Evolutionary conservation across 2,797 vertebrate species (phyloP).

Genomic region (Sebastes miniatus): DNA sequence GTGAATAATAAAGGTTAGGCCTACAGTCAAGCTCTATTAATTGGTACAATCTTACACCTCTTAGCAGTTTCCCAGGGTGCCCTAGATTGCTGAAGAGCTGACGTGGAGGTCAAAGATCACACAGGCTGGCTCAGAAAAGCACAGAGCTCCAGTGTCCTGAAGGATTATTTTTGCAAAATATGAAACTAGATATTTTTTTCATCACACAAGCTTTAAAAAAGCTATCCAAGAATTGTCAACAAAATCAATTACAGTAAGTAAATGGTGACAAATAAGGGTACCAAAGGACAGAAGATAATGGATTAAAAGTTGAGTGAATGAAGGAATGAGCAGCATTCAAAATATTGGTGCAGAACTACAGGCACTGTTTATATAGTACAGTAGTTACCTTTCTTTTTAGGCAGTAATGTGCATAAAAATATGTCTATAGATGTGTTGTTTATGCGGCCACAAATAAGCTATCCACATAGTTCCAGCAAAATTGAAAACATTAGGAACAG

Average conservation of each 20-base stretch:
- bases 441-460: background rate
- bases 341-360: background rate
- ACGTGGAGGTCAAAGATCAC: constrained; percentile 26
- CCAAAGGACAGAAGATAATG: too few species aligned
- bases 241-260: background rate
- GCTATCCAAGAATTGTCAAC: background rate
- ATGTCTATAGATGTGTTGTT: background rate
- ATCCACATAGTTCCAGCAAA: background rate
- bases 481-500: background rate
- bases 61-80: background rate
- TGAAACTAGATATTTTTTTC: background rate
- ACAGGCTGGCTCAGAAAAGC: background rate
- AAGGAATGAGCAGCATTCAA: background rate
- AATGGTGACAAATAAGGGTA: background rate
- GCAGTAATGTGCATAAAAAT: background rate
- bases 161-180: background rate
- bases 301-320: too few species aligned
- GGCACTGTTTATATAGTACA: background rate
- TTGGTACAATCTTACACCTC: too few species aligned
- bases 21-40: too few species aligned
- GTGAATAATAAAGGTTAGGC: too few species aligned
- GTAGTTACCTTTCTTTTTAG: background rate
- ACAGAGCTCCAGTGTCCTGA: background rate
- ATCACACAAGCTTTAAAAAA: background rate
- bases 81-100: background rate